phyloP scores from a whole-genome alignment of 2,113 vertebrate species.

The Crotalus viridis region DNA sequence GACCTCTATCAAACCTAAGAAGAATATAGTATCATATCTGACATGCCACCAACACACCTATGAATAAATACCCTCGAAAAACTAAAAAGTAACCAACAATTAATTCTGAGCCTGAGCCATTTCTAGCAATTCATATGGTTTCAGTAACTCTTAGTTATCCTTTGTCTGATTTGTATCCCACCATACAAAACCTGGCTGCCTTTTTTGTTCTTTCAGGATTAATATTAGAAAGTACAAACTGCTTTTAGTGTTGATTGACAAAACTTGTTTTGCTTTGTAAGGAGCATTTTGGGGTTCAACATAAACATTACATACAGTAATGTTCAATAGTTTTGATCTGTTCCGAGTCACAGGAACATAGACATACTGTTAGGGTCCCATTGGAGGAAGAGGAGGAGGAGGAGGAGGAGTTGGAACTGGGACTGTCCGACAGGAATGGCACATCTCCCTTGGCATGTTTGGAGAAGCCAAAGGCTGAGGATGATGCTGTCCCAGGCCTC shows the following conservation, averaged over 20 bases:
- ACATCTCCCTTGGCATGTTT: not conserved
- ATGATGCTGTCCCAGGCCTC: too few species aligned
- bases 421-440: not conserved
- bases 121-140: not conserved
- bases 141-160: not conserved
- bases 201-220: not conserved
- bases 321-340: not conserved
- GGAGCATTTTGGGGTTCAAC: not conserved
- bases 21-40: not conserved
- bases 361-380: not conserved
- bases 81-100: not conserved
- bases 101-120: not conserved
- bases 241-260: not conserved
- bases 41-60: not conserved
- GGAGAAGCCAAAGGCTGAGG: too few species aligned
- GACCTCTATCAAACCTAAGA: not conserved
- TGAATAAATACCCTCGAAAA: not conserved
- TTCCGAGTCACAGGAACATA: not conserved
- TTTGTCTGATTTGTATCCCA: not conserved
- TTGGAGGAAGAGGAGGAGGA: not conserved
- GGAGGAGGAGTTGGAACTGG: too few species aligned
- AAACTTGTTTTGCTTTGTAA: not conserved
- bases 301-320: not conserved
- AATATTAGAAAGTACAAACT: not conserved
- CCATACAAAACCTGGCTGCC: not conserved